phyloP scores from a whole-genome alignment of 2,888 invertebrate genomes.

The Herminia tarsipennalis region DNA sequence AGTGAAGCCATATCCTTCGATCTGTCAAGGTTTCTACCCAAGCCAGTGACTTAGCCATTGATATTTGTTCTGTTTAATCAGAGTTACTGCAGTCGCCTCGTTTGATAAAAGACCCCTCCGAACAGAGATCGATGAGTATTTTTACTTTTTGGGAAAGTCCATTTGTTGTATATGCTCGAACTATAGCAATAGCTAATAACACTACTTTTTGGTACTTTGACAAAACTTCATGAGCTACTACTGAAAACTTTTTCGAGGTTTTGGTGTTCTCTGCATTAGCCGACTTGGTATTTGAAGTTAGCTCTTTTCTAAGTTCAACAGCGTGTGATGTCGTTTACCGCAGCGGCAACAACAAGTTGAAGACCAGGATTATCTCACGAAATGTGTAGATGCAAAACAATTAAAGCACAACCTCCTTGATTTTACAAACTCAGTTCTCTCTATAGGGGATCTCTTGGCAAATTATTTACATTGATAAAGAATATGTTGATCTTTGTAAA shows the following conservation, averaged over 20 bases:
- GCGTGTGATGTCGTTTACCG: slow-evolving; percentile 5
- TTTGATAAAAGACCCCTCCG: not conserved
- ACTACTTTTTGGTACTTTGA: not conserved
- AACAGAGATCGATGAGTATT: not conserved
- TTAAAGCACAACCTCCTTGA: slow-evolving; percentile 15
- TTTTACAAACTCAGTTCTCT: slow-evolving; percentile 14
- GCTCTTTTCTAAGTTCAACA: slow-evolving; percentile 1
- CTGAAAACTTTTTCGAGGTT: not conserved
- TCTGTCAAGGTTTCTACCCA: not conserved
- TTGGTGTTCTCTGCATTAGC: not conserved
- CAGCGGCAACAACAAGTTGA: not conserved
- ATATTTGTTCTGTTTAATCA: not conserved
- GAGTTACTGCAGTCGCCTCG: not conserved
- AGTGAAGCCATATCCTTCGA: not conserved
- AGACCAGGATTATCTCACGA: slow-evolving; percentile 3
- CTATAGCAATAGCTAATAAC: not conserved
- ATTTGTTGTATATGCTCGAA: slow-evolving; percentile 2
- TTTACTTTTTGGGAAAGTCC: not conserved
- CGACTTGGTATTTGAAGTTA: too few species aligned
- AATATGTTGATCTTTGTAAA: not conserved
- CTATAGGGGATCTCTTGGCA: slow-evolving; percentile 4
- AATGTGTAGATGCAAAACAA: slow-evolving; percentile 13
- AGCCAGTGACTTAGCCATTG: not conserved
- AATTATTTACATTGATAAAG: slow-evolving; percentile 11
- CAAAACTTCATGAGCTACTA: not conserved